phyloP scores from a whole-genome alignment of 2,888 invertebrate species.

The Teleiodes luculella region DNA sequence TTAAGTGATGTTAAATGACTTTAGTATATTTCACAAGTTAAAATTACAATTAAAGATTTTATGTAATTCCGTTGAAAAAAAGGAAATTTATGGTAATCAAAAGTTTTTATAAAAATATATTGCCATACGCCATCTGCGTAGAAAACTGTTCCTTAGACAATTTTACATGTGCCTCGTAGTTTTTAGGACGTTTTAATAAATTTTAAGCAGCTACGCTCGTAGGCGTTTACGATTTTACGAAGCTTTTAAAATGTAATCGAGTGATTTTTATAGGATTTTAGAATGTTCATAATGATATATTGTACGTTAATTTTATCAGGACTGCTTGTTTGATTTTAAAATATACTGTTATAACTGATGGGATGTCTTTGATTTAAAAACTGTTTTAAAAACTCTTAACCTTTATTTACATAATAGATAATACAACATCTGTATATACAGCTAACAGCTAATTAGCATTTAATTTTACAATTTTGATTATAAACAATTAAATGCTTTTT shows the following conservation, averaged over 20 bases:
- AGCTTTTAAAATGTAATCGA: constrained; percentile 45
- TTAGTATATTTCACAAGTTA: too few relatives aligned
- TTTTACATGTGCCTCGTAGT: constrained; percentile 42
- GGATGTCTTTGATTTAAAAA: too few relatives aligned
- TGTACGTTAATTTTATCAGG: constrained; percentile 57
- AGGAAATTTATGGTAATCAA: constrained; percentile 6
- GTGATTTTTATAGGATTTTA: constrained; percentile 52
- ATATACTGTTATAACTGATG: constrained; percentile 33
- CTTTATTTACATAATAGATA: too few relatives aligned
- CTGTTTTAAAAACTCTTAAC: too few relatives aligned
- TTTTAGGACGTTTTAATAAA: constrained; percentile 50
- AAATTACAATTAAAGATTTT: too few relatives aligned
- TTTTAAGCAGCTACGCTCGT: constrained; percentile 42
- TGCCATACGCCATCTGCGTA: constrained; percentile 48
- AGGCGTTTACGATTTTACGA: constrained; percentile 33
- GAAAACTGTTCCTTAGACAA: constrained; percentile 50
- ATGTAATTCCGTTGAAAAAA: too few relatives aligned
- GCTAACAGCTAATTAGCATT: too few relatives aligned
- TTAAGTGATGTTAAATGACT: too few relatives aligned
- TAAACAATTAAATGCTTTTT: too few relatives aligned
- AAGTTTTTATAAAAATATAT: not conserved
- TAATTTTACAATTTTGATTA: too few relatives aligned
- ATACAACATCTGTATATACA: too few relatives aligned
- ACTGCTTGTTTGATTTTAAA: constrained; percentile 44
- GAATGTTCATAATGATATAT: constrained; percentile 22